Evolutionary conservation across 64 coral and sea anemone genomes (phyloP).

Genomic region (Trachythela sp.): DNA sequence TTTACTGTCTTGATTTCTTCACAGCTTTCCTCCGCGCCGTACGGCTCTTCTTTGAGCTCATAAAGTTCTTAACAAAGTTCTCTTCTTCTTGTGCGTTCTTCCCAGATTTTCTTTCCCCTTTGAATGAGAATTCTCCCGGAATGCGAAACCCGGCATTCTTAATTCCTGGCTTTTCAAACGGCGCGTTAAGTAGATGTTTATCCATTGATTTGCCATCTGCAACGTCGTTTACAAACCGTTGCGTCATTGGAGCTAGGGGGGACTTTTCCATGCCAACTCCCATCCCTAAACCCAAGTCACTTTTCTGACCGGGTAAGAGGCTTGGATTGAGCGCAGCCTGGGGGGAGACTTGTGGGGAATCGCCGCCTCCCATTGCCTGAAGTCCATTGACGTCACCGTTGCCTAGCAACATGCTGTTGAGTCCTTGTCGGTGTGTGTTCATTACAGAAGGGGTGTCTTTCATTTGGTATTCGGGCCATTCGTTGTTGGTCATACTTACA

Average conservation of each 20-base stretch:
- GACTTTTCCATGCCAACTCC: neutral
- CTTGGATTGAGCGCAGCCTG: neutral
- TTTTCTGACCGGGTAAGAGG: neutral
- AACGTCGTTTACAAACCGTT: neutral
- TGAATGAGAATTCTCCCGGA: neutral
- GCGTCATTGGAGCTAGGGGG: neutral
- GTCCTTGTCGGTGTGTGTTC: neutral
- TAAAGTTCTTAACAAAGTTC: conserved; percentile 6
- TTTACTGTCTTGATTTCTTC: neutral
- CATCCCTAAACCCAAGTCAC: neutral
- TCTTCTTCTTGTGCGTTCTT: neutral
- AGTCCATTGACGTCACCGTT: neutral
- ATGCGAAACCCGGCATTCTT: neutral
- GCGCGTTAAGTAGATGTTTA: neutral
- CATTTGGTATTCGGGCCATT: conserved; percentile 8
- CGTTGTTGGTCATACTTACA: neutral
- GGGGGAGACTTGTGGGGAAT: neutral
- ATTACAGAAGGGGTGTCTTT: neutral
- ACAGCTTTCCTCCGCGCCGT: neutral
- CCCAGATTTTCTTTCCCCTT: neutral
- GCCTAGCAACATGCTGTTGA: neutral
- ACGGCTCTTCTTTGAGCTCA: conserved; percentile 11
- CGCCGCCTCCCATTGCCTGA: neutral
- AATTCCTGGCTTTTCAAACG: neutral
- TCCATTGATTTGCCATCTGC: neutral